A percentile compares a stretch with the other conserved stretches of the same genome.
Conservation (phyloP, 2,888 invertebrate species). For the Dorcus hopei region DNA sequence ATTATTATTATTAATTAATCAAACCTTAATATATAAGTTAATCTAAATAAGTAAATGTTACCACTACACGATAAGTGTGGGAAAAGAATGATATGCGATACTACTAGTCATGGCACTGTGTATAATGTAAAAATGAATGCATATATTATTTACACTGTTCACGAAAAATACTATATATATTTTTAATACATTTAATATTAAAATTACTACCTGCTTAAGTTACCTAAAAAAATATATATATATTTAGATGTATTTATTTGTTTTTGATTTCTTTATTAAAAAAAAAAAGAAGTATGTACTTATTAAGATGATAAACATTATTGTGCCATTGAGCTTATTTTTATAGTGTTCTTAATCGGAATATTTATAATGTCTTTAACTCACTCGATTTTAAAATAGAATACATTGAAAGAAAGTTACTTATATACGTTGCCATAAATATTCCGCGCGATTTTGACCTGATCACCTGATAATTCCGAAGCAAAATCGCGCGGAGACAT, state of each 20-base stretch:
- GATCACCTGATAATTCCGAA: too few relatives aligned
- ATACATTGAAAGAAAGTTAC: background rate
- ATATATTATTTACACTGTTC: conserved; percentile 41
- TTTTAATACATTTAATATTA: conserved; percentile 37
- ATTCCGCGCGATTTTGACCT: background rate
- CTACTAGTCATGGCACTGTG: conserved; percentile 48
- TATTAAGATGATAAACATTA: conserved; percentile 10
- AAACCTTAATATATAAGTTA: conserved; percentile 16
- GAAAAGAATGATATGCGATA: conserved; percentile 39
- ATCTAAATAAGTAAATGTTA: conserved; percentile 35
- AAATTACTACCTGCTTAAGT: conserved; percentile 29
- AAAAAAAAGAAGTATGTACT: conserved; percentile 1
- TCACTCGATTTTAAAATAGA: background rate
- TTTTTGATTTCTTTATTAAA: conserved; percentile 1
- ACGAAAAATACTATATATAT: conserved; percentile 35
- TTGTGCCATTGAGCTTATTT: conserved; percentile 21
- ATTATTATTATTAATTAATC: conserved; percentile 4
- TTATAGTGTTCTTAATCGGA: background rate
- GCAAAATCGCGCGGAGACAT: too few relatives aligned
- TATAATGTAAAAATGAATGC: conserved; percentile 34
- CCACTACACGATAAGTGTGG: conserved; percentile 41
- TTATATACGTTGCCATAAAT: conserved; percentile 1
- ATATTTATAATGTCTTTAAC: background rate
- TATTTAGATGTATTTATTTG: conserved; percentile 2
- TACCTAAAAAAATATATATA: conserved; percentile 23